Evolutionary conservation across 2,113 vertebrate genomes (phyloP), one percentile per base, ranked within the genome.

Genomic region (Butorides virescens): DNA sequence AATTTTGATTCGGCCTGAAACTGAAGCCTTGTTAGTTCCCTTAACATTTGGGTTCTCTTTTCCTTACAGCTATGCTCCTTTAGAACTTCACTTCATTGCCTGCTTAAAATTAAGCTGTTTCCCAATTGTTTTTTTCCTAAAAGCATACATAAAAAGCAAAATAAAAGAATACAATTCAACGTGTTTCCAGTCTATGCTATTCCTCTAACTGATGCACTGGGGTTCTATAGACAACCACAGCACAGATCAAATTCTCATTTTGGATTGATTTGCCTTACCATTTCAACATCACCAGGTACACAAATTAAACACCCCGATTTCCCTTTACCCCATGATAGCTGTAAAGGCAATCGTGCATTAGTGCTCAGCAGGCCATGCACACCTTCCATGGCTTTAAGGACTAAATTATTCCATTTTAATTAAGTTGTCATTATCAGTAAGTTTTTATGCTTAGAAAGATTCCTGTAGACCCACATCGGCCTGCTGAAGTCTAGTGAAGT

Each of bases 301-400:
- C 3, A 11, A 86, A 73, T 46, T 70, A 71, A 79, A 77, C 0
- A 5, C 23, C 4, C 34, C 0, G 0, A 26, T 29, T 17, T 46
- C 47, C 23, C 26, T 58, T 74, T 53, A 21, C 17, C 23, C 46
- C 67, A 72, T 6, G 14, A 34, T 46, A 26, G 17, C 36, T 70
- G n/a, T 27, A 71, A 76, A 39, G 58, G 36, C 15, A 74, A 30
- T 21, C 36, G 37, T n/a, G 47, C 52, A 50, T 18, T 27, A 27
- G 16, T 49, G 18, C 46, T 59, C 4, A 1, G 13, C 61, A 68
- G 17, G 26, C 32, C 71, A 46, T 7, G 10, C 58, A 46, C 49
- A 77, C 13, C 59, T 42, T 39, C n/a, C 44, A 42, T 2, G 4
- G 78, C 67, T 92, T 73, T 85, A 72, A 73, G 88, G 59, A 50